Base-by-base conservation (phyloP, 1,140 invertebrate species). In the Drosophila bocqueti region DNA sequence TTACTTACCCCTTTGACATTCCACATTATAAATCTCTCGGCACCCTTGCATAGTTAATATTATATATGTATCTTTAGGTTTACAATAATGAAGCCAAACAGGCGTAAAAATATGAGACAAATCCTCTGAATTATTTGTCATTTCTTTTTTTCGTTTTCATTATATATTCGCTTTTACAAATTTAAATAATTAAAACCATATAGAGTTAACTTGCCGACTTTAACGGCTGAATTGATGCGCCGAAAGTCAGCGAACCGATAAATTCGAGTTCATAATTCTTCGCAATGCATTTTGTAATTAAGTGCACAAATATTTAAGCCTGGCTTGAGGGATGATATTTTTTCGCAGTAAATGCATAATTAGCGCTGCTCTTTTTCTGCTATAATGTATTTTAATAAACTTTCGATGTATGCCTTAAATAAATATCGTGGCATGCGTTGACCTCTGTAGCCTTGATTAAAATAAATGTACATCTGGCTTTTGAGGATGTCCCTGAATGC, bases 251-350 rank as follows among this genome's bases (percentile, higher is more conserved):
- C 62, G 76, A 83, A 83, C 60, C 75, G 76, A 61, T 43, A 63
- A 76, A 54, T 60, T 52, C 54, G 65, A 83, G 69, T 83, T 79
- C 52, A 83, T 83, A 57, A 82, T 78, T 78, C 63, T 29, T 76
- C 29, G 55, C 47, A 42, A 60, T 61, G 64, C 57, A 71, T 73
- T 82, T 76, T 77, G 54, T 82, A 82, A 82, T 82, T 82, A 79
- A 82, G 68, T 82, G 65, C 61, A 69, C 63, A 81, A 83, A 84
- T 83, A 83, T 79, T 79, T 79, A 80, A 49, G 54, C 63, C 18
- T 45, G 55, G 55, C 62, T 55, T 62, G 54, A 42, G 36, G 36
- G 59, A 47, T 40, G 36, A 58, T 52, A 55, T 67, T 64, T 80
- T 66, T 67, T 78, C 58, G 78, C 55, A 46, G 60, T 47, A 57